Percentiles rank a stretch among this genome's conserved stretches.
Evolutionary conservation across 2,797 vertebrate species (phyloP).

Genomic region (Thripadectes ignobilis): DNA sequence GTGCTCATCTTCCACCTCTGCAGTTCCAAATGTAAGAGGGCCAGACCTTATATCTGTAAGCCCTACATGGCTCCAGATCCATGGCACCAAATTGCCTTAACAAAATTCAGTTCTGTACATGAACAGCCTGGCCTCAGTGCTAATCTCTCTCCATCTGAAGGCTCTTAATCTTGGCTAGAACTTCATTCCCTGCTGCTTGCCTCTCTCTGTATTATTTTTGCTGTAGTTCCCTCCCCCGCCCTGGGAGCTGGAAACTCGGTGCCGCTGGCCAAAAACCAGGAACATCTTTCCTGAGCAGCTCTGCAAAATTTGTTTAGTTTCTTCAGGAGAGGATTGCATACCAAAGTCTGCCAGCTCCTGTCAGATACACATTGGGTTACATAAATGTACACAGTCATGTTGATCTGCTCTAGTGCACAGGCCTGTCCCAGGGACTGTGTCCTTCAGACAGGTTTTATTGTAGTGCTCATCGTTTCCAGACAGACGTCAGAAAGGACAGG

Average conservation of each 20-base stretch:
- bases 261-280: conserved; percentile 13
- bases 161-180: neutral
- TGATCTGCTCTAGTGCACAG: neutral
- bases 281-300: conserved; percentile 34
- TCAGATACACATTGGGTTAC: neutral
- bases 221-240: neutral
- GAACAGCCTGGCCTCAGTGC: neutral
- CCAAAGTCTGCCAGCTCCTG: neutral
- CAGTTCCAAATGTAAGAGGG: neutral
- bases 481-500: neutral
- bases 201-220: conserved; percentile 25
- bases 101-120: neutral
- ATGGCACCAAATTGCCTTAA: neutral
- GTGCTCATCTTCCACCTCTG: neutral
- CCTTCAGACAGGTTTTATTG: neutral
- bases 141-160: neutral
- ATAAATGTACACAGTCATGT: neutral
- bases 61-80: neutral
- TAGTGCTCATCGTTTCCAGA: neutral
- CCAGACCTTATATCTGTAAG: neutral
- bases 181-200: neutral
- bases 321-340: neutral
- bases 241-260: neutral
- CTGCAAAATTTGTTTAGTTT: conserved; percentile 19
- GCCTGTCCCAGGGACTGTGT: neutral